Conservation (phyloP, 2,113 vertebrate species). For the Copsychus sechellarum region DNA sequence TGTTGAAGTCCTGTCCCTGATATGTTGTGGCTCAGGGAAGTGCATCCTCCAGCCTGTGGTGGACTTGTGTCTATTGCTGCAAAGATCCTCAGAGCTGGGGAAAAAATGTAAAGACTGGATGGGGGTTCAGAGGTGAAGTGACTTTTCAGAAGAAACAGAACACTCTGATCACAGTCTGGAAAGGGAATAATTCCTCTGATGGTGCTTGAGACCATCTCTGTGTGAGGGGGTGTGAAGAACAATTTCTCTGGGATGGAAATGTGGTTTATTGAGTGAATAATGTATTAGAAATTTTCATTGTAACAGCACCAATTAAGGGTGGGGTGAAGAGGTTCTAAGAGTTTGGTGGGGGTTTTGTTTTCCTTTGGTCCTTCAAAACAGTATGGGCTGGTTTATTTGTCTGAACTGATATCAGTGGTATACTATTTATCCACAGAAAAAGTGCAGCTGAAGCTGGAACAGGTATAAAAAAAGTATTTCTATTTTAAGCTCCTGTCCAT, state of each 20-base stretch:
- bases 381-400: neutral
- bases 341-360: neutral
- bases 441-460: neutral
- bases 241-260: neutral
- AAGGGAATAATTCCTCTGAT: neutral
- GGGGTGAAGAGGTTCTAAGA: neutral
- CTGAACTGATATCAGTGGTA: neutral
- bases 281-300: neutral
- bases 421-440: neutral
- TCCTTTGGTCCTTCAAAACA: neutral
- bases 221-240: neutral
- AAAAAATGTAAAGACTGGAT: neutral
- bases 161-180: neutral
- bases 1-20: neutral
- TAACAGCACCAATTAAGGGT: neutral
- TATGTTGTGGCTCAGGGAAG: neutral
- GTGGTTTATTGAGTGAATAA: neutral
- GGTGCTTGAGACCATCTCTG: neutral
- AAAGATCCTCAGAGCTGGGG: neutral
- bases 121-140: neutral
- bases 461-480: neutral
- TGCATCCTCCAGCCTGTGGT: rapidly evolving
- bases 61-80: neutral
- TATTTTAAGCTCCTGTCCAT: neutral
- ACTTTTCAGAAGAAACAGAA: neutral